These are phyloP conservation scores for Peromyscus attwateri DNA, from an alignment of 2,797 vertebrate genomes.

Conservation along the genomic window DNA sequence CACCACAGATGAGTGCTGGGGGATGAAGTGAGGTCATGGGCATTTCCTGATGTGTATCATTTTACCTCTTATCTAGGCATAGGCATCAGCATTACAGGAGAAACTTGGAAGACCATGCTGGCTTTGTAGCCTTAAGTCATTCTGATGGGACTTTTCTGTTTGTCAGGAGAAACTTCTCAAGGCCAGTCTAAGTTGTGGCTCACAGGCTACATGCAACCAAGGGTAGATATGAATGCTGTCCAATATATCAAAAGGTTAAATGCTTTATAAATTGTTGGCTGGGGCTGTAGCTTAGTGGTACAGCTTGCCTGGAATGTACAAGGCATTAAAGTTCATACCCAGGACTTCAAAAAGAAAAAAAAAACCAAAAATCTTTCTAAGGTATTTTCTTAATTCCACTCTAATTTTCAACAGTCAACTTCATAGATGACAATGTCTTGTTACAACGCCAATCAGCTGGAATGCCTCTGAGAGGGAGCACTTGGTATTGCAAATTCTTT, in stretches of 20 bases:
- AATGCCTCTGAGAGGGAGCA: slow-evolving; percentile 67
- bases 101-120: not conserved
- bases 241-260: not conserved
- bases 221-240: not conserved
- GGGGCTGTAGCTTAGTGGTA: not conserved
- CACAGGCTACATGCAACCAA: not conserved
- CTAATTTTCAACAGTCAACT: not conserved
- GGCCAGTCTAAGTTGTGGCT: not conserved
- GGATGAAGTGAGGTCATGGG: slow-evolving; percentile 11
- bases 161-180: slow-evolving; percentile 65
- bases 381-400: not conserved
- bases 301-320: not conserved
- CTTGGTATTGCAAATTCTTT: slow-evolving; percentile 39
- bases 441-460: not conserved
- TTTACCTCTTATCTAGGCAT: not conserved
- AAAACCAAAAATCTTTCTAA: not conserved
- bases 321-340: not conserved
- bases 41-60: not conserved
- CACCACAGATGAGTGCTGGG: not conserved
- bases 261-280: not conserved
- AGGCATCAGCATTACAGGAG: not conserved
- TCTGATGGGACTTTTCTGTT: not conserved
- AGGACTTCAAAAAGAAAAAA: not conserved
- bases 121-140: not conserved
- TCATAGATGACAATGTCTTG: not conserved